These are phyloP conservation scores for Isaurus tuberculatus DNA, from an alignment of 92 coral and sea anemone genomes.

Conservation along the genomic window DNA sequence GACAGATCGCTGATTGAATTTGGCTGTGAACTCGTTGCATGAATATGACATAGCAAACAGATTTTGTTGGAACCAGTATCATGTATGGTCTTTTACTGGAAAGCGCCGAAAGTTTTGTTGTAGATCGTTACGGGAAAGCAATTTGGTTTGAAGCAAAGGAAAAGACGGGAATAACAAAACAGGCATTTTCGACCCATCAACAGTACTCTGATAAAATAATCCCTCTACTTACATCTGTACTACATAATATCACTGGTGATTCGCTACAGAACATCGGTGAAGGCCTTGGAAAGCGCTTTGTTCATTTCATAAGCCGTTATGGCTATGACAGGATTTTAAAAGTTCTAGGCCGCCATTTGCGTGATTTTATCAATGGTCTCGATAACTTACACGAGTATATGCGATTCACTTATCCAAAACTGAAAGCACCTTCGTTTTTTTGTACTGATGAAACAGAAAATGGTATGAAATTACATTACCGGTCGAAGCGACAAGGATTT, in stretches of 20 bases:
- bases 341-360: constrained; percentile 85
- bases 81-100: constrained; percentile 81
- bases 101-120: constrained; percentile 62
- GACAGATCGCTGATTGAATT: background rate
- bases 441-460: constrained; percentile 84
- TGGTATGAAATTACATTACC: constrained; percentile 83
- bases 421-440: constrained; percentile 84
- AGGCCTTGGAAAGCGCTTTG: constrained; percentile 68
- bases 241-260: constrained; percentile 71
- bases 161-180: constrained; percentile 59
- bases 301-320: constrained; percentile 77
- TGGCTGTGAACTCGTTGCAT: no score
- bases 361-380: constrained; percentile 85
- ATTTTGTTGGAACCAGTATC: no score
- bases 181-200: constrained; percentile 66
- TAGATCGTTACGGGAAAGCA: constrained; percentile 71
- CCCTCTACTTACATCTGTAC: constrained; percentile 56
- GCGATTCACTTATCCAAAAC: constrained; percentile 83
- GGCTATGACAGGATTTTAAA: constrained; percentile 84
- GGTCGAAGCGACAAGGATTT: constrained; percentile 85
- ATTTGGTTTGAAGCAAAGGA: constrained; percentile 77
- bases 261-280: constrained; percentile 54
- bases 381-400: constrained; percentile 87
- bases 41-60: background rate
- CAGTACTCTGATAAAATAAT: constrained; percentile 73